Evolutionary conservation across 2,797 vertebrate species (phyloP).

Genomic region (Fistularia commersonii): DNA sequence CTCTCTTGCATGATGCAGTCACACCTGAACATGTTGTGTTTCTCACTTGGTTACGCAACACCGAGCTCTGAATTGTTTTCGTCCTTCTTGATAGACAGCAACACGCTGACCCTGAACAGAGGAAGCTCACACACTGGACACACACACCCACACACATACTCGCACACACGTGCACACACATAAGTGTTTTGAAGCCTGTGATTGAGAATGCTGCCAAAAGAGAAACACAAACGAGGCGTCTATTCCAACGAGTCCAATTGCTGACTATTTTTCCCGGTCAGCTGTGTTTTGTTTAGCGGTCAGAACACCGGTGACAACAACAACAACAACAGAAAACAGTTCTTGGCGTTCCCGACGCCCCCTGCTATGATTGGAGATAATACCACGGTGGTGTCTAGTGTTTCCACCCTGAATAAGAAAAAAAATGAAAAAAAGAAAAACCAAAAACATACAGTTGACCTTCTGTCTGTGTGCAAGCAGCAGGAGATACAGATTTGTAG

Average conservation of each 20-base stretch:
- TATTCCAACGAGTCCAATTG: background rate
- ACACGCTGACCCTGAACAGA: slow-evolving; percentile 30
- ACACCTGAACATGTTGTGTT: slow-evolving; percentile 52
- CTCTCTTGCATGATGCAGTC: slow-evolving; percentile 25
- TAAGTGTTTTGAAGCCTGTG: slow-evolving; percentile 2
- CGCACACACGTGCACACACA: slow-evolving; percentile 4
- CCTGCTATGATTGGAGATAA: too few relatives aligned
- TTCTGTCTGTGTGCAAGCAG: slow-evolving; percentile 23
- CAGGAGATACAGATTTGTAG: slow-evolving; percentile 3
- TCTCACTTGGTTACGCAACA: slow-evolving; percentile 41
- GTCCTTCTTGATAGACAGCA: slow-evolving; percentile 12
- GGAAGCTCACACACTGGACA: background rate
- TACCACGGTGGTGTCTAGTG: slow-evolving; percentile 37
- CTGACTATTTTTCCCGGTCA: too few relatives aligned
- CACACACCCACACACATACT: slow-evolving; percentile 19
- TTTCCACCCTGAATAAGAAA: slow-evolving; percentile 4
- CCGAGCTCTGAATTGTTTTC: slow-evolving; percentile 18
- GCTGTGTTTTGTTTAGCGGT: too few relatives aligned
- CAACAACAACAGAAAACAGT: too few relatives aligned
- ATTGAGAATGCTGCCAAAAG: slow-evolving; percentile 14
- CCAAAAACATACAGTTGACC: slow-evolving; percentile 19
- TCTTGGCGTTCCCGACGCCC: too few relatives aligned
- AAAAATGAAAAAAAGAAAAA: too few relatives aligned
- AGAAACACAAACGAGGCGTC: slow-evolving; percentile 5
- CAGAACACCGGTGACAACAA: too few relatives aligned